A percentile compares a stretch with the other conserved stretches of the same genome.
Conservation (phyloP, 1,140 invertebrate species). For the Temnothorax longispinosus region DNA sequence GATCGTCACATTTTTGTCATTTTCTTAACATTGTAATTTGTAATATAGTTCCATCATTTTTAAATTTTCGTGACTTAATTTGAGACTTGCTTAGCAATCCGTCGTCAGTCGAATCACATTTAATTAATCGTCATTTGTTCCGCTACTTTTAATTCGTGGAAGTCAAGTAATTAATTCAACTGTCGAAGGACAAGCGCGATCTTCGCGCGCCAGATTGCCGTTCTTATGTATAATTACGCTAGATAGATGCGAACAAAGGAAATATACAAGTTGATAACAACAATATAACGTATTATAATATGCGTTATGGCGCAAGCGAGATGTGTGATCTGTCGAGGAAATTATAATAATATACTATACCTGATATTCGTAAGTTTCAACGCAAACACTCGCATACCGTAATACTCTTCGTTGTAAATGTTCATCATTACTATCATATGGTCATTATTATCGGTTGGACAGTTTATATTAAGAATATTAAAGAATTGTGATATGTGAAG, state of each 20-base stretch:
- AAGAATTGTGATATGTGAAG: not conserved
- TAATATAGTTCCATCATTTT: not conserved
- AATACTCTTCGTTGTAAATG: constrained; percentile 25
- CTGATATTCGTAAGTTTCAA: not conserved
- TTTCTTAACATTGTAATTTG: not conserved
- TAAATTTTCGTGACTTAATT: not conserved
- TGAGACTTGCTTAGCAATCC: not conserved
- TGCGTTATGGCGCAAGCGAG: constrained; percentile 37
- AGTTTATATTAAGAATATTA: constrained; percentile 11
- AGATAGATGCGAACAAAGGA: not conserved
- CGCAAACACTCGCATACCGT: not conserved
- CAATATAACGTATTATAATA: not conserved
- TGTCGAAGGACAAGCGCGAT: constrained; percentile 22
- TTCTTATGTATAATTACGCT: constrained; percentile 28
- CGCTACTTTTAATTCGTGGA: not conserved
- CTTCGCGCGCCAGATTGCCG: not conserved
- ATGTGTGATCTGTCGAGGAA: constrained; percentile 59
- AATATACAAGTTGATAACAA: constrained; percentile 26
- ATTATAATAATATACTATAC: constrained; percentile 62
- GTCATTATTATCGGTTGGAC: constrained; percentile 23
- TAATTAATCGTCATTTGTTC: not conserved
- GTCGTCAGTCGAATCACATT: not conserved
- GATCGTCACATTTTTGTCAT: not conserved
- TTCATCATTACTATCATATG: constrained; percentile 7
- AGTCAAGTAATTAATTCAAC: constrained; percentile 36